Evolutionary conservation across 2,888 invertebrate genomes (phyloP).

Genomic region (Xestoiulus laeticollis): DNA sequence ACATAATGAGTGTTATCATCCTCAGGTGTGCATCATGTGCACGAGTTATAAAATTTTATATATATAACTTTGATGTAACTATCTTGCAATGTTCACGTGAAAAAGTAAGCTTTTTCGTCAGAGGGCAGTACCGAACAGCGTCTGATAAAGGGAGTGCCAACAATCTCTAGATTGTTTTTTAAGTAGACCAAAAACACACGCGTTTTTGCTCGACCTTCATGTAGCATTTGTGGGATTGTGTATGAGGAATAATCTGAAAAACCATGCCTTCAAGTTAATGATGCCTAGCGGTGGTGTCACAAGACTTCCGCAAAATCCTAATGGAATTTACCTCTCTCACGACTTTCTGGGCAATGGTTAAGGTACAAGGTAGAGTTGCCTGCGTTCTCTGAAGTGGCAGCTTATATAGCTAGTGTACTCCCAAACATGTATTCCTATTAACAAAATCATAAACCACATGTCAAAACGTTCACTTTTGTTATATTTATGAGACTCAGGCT

Average conservation of each 20-base stretch:
- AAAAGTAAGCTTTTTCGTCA: too few relatives aligned
- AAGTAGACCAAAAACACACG: too few relatives aligned
- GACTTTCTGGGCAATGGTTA: background rate
- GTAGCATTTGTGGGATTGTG: background rate
- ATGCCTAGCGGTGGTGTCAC: background rate
- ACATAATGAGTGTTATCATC: too few relatives aligned
- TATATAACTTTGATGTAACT: too few relatives aligned
- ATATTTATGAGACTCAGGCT: background rate
- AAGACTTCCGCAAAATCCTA: background rate
- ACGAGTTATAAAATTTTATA: too few relatives aligned
- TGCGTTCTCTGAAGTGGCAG: background rate
- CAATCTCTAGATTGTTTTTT: too few relatives aligned
- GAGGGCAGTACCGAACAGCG: too few relatives aligned
- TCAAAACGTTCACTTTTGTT: background rate
- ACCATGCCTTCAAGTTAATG: background rate
- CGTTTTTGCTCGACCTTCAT: background rate
- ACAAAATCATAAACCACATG: background rate
- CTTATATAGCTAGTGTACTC: background rate
- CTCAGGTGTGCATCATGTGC: too few relatives aligned
- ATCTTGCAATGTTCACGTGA: too few relatives aligned
- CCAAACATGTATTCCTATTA: background rate
- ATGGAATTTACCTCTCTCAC: background rate
- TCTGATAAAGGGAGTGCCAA: too few relatives aligned
- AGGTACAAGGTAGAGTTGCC: background rate
- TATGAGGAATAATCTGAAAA: background rate